Evolutionary conservation across 2,113 vertebrate species (phyloP).

Genomic region (Cyphomyrus discorhynchus): DNA sequence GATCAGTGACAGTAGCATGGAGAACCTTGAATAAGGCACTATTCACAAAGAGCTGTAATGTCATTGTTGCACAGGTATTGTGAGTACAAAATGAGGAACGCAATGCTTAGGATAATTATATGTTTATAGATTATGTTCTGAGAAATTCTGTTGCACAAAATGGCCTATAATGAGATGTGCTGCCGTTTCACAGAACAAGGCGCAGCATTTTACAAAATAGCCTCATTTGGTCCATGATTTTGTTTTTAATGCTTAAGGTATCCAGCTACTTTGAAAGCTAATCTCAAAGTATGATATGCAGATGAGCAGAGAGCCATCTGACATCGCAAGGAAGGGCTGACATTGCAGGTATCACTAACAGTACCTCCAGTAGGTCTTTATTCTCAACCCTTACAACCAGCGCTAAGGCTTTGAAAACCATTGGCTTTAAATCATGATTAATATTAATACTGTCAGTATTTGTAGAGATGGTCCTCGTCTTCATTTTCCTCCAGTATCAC

Average conservation of each 20-base stretch:
- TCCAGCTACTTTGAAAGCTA: background rate
- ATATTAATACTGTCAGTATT: background rate
- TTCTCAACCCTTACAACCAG: background rate
- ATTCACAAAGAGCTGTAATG: background rate
- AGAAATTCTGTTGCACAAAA: background rate
- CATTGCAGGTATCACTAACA: background rate
- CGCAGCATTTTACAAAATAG: background rate
- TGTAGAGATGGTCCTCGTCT: background rate
- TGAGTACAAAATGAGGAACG: background rate
- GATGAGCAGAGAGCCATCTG: background rate
- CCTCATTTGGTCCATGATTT: constrained; percentile 20
- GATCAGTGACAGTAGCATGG: background rate
- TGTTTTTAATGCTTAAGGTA: background rate
- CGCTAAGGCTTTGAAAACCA: constrained; percentile 1
- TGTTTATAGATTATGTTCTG: background rate
- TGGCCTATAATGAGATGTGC: background rate
- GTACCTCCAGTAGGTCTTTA: background rate
- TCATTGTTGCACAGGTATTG: background rate
- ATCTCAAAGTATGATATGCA: background rate
- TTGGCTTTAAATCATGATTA: background rate
- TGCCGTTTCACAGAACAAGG: background rate
- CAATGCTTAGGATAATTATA: background rate
- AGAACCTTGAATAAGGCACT: constrained; percentile 13
- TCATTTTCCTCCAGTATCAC: background rate
- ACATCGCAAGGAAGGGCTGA: background rate